Evolutionary conservation across 2,113 vertebrate species (phyloP).

Genomic region (Bos javanicus): DNA sequence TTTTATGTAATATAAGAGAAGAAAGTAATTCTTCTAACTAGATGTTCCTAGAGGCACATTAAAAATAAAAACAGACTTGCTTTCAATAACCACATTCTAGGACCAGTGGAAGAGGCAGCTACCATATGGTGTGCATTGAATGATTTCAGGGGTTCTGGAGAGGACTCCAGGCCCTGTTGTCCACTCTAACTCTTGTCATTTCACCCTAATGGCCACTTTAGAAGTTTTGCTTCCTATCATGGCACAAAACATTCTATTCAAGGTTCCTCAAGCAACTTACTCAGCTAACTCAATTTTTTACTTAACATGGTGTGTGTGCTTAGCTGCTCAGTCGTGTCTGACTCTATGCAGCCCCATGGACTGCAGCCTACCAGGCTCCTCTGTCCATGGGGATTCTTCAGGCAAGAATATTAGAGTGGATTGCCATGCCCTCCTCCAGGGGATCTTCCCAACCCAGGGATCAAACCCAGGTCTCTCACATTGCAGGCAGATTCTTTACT

Average conservation of each 20-base stretch:
- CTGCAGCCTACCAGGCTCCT: background rate
- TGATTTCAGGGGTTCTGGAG: background rate
- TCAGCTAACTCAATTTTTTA: background rate
- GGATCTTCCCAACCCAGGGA: background rate
- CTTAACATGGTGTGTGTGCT: background rate
- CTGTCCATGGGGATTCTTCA: background rate
- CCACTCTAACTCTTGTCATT: background rate
- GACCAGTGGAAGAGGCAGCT: background rate
- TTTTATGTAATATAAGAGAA: background rate
- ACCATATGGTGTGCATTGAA: background rate
- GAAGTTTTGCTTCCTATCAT: background rate
- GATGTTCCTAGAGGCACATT: background rate
- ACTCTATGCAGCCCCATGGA: background rate
- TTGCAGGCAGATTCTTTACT: background rate
- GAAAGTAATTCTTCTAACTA: background rate
- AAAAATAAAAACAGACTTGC: background rate
- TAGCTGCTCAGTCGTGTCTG: background rate
- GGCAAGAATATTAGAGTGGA: background rate
- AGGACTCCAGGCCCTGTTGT: background rate
- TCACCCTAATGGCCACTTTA: background rate
- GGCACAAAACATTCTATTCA: background rate
- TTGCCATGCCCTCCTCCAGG: background rate
- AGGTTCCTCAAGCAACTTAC: background rate
- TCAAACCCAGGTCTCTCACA: background rate
- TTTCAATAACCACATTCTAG: background rate